Percentiles rank a stretch among this genome's conserved stretches.
phyloP scores from a whole-genome alignment of 2,113 vertebrate species.

The Sminthopsis crassicaudata region DNA sequence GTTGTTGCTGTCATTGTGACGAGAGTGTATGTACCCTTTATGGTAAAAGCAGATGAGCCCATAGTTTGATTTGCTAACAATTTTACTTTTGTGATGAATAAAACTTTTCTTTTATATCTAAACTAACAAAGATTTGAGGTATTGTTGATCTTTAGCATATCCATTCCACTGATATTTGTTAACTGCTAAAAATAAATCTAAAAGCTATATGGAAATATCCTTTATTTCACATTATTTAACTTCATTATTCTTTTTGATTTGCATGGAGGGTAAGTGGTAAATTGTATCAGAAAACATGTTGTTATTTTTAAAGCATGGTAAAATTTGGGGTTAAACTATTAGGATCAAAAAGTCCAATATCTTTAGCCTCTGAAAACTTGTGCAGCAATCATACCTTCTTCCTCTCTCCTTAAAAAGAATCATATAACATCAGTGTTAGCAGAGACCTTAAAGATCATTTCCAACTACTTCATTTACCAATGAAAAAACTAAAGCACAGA shows the following conservation, averaged over 20 bases:
- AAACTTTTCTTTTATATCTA: background rate
- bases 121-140: background rate
- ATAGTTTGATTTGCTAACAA: background rate
- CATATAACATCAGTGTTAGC: background rate
- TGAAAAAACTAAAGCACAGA: background rate
- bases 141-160: background rate
- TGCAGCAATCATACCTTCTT: background rate
- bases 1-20: background rate
- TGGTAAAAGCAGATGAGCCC: background rate
- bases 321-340: slow-evolving; percentile 1
- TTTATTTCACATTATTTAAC: background rate
- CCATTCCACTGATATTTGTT: background rate
- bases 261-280: background rate
- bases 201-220: background rate
- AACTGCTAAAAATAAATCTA: background rate
- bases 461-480: background rate
- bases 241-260: background rate
- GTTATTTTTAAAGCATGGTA: background rate
- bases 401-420: slow-evolving; percentile 29
- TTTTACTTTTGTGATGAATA: background rate
- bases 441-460: background rate
- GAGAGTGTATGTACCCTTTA: background rate
- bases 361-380: background rate
- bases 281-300: slow-evolving; percentile 4
- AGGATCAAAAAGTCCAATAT: background rate